Conservation (phyloP, 2,797 vertebrate species). For the Balearica regulorum region DNA sequence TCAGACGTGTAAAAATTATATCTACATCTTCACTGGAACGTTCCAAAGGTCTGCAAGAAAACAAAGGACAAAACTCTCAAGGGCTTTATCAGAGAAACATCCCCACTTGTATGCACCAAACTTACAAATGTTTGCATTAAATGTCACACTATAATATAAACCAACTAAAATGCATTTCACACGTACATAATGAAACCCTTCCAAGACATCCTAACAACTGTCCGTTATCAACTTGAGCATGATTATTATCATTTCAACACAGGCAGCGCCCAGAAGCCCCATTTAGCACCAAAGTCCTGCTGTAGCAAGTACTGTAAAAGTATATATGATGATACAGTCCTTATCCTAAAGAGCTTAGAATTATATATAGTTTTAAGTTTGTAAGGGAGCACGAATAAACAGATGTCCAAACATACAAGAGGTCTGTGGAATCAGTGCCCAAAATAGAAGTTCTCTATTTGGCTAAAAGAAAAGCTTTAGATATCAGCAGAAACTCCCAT, state of each 20-base stretch:
- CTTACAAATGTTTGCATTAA: background rate
- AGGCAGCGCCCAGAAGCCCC: background rate
- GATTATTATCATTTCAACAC: background rate
- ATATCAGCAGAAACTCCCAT: background rate
- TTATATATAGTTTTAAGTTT: background rate
- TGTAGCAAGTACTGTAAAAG: background rate
- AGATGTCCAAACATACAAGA: background rate
- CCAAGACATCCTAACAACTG: background rate
- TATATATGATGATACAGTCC: background rate
- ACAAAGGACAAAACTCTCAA: background rate
- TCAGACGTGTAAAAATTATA: slow-evolving; percentile 91
- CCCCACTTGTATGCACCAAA: background rate
- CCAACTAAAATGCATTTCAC: background rate
- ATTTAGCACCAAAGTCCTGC: background rate
- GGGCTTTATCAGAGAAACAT: background rate
- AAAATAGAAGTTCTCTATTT: background rate
- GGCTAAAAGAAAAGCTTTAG: background rate
- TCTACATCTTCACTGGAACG: slow-evolving; percentile 94
- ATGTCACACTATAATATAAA: background rate
- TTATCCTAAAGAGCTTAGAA: background rate
- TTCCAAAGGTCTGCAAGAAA: slow-evolving; percentile 83
- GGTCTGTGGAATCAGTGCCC: background rate
- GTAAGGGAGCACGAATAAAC: background rate
- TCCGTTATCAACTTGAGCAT: background rate
- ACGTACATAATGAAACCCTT: background rate